Base-by-base conservation (phyloP, 2,797 vertebrate species). In the Falco novaeseelandiae region DNA sequence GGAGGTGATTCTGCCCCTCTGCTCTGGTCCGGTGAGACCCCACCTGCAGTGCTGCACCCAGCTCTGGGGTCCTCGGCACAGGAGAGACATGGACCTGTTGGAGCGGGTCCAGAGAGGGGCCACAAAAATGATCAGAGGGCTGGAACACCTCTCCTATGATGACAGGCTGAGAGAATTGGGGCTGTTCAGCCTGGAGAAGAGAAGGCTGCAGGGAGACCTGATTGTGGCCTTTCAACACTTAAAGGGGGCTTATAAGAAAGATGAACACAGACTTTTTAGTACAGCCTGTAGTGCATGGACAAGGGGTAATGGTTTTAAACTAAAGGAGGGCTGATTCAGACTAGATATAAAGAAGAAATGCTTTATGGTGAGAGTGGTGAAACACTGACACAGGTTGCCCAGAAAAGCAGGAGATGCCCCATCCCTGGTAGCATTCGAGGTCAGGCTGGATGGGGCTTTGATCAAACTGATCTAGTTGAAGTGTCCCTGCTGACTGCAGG, bases 81-180 rank as follows among this genome's bases (percentile, higher is more conserved):
- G 25, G 5, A 40, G 27, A 4, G 46, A 8, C 38, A 52, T 1
- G 0, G 10, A 4, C 7, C 52, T 66, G 17, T 8, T 54, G 20
- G 30, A 59, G 4, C 9, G 34, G 36, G 58, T 21, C 26, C 40
- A 72, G 34, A 59, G 0, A 1, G 54, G 27, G 36, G 27, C 15
- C 66, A 16, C 26, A 22, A 51, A 20, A 15, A 6, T n/a, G 36
- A 51, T 46, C 4, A 71, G 29, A 58, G 44, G 19, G 16, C 32
- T n/a, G 27, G 32, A 83, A 16, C 36, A 71, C 13, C 20, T 52
- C 44, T 58, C 11, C 44, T 65, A 13, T 26, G 44, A 65, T 7
- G 9, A 63, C 9, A 57, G 66, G 34, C 30, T 36, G 58, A 49
- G 23, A 30, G 7, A 77, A 7, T 18, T 44, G 42, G 29, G 2